Evolutionary conservation across 2,113 vertebrate genomes (phyloP).

Genomic region (Quiscalus mexicanus): DNA sequence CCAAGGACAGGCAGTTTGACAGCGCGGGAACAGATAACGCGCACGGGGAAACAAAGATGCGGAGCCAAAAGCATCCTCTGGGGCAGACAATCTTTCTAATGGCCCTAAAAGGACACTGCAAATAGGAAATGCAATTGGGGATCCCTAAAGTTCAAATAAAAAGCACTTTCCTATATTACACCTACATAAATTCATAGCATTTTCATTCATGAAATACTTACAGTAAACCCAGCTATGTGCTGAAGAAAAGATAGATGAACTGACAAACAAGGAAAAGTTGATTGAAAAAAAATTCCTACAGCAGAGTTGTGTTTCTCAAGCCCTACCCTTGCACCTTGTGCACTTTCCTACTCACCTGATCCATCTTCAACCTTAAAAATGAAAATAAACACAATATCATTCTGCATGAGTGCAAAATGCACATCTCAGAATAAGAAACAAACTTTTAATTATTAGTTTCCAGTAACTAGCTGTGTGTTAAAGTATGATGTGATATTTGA

Average conservation of each 20-base stretch:
- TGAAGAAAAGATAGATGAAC: neutral
- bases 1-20: neutral
- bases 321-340: neutral
- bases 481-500: neutral
- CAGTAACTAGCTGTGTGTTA: neutral
- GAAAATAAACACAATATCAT: neutral
- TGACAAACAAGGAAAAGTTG: neutral
- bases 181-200: neutral
- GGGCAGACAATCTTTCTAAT: neutral
- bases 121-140: neutral
- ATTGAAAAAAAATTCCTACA: neutral
- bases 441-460: neutral
- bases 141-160: neutral
- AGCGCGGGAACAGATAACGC: neutral
- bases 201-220: neutral
- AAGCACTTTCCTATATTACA: neutral
- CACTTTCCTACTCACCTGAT: neutral
- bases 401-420: neutral
- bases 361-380: neutral
- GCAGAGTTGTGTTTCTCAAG: neutral
- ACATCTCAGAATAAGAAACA: neutral
- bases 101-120: neutral
- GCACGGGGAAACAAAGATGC: neutral
- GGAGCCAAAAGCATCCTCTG: neutral
- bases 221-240: neutral